These are phyloP conservation scores for Mythimna impura DNA, from an alignment of 2,888 invertebrate genomes.

Conservation along the genomic window DNA sequence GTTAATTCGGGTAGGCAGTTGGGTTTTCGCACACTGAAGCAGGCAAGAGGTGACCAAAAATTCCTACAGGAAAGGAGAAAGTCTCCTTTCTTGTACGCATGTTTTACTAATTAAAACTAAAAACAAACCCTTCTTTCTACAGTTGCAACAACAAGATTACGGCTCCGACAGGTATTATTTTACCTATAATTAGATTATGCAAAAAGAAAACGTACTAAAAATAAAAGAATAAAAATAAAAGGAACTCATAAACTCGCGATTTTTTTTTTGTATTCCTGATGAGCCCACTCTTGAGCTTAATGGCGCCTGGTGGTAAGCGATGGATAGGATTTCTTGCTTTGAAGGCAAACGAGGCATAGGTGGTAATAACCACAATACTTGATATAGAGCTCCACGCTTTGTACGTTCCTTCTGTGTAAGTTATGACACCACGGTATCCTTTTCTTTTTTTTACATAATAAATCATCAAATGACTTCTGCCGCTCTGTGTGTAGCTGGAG, in stretches of 20 bases:
- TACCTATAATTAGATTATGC: too few relatives aligned
- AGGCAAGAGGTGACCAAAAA: constrained; percentile 12
- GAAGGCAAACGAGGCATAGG: not conserved
- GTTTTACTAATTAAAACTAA: not conserved
- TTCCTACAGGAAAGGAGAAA: not conserved
- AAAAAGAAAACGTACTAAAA: too few relatives aligned
- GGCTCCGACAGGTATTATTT: too few relatives aligned
- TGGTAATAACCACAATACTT: not conserved
- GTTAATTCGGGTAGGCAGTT: constrained; percentile 35
- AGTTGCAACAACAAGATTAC: not conserved
- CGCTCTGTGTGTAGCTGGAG: too few relatives aligned
- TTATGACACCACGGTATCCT: too few relatives aligned
- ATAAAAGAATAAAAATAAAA: too few relatives aligned
- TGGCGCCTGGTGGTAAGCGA: not conserved
- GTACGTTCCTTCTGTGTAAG: too few relatives aligned
- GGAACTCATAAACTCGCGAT: too few relatives aligned
- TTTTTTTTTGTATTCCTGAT: not conserved
- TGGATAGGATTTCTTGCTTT: not conserved
- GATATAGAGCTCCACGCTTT: too few relatives aligned
- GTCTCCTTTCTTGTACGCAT: too few relatives aligned
- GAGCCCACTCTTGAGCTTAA: not conserved
- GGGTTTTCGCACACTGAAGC: constrained; percentile 23
- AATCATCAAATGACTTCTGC: too few relatives aligned
- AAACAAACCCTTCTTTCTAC: not conserved
- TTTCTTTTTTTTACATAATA: too few relatives aligned